phyloP scores from a whole-genome alignment of 1,140 invertebrate genomes.

The Trissolcus basalis region DNA sequence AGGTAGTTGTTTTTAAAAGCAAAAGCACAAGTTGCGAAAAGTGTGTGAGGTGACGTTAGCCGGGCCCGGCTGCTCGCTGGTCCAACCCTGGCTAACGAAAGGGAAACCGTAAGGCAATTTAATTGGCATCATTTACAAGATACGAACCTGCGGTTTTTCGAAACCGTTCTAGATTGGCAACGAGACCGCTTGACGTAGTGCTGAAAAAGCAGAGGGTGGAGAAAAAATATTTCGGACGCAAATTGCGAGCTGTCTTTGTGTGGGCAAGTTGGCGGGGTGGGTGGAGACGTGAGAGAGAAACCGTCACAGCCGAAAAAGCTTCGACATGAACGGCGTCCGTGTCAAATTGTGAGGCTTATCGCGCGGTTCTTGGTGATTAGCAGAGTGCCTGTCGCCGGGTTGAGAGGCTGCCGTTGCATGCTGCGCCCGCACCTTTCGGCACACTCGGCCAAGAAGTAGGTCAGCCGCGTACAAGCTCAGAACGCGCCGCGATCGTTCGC shows the following conservation, averaged over 20 bases:
- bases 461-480: slow-evolving; percentile 23
- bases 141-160: slow-evolving; percentile 33
- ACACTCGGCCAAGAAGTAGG: slow-evolving; percentile 23
- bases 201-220: background rate
- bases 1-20: background rate
- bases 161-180: background rate
- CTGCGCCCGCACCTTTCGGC: slow-evolving; percentile 20
- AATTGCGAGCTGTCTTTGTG: background rate
- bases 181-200: background rate
- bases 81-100: slow-evolving; percentile 65
- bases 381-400: slow-evolving; percentile 20
- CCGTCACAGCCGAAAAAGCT: background rate
- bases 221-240: too few relatives aligned
- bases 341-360: slow-evolving; percentile 19
- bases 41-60: background rate
- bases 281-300: background rate
- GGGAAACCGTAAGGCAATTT: slow-evolving; percentile 59
- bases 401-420: slow-evolving; percentile 28
- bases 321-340: background rate
- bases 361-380: slow-evolving; percentile 5
- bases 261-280: background rate
- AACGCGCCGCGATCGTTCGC: slow-evolving; percentile 48
- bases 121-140: slow-evolving; percentile 20
- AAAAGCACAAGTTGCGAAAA: background rate
- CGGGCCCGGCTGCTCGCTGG: background rate